Percentiles rank a stretch among this genome's conserved stretches.
These are phyloP conservation scores for Monomorium pharaonis DNA, from an alignment of 1,140 invertebrate genomes.

Conservation along the genomic window DNA sequence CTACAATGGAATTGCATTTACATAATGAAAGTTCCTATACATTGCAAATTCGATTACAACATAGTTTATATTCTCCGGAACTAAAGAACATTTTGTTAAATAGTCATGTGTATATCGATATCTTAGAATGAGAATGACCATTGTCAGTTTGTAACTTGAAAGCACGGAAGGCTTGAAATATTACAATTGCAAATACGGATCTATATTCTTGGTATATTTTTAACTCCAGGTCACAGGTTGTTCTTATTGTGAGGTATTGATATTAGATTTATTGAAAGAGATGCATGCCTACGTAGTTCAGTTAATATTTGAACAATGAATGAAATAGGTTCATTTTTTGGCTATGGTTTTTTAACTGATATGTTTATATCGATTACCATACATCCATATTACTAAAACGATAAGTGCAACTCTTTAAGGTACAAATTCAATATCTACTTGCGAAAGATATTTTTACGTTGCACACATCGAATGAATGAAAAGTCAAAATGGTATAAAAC, in stretches of 20 bases:
- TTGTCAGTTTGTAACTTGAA: background rate
- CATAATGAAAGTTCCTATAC: slow-evolving; percentile 71
- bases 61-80: slow-evolving; percentile 34
- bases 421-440: slow-evolving; percentile 5
- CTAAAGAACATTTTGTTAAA: slow-evolving; percentile 59
- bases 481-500: slow-evolving; percentile 20
- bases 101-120: slow-evolving; percentile 24
- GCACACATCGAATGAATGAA: background rate
- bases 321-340: background rate
- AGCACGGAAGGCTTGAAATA: background rate
- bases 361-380: background rate
- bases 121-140: slow-evolving; percentile 20
- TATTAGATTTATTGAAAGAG: background rate
- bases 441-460: background rate
- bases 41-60: slow-evolving; percentile 59
- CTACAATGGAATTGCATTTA: slow-evolving; percentile 71
- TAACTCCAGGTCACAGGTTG: slow-evolving; percentile 6
- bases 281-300: slow-evolving; percentile 5
- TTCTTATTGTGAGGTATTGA: slow-evolving; percentile 34
- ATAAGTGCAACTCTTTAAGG: slow-evolving; percentile 7
- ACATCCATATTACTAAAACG: background rate
- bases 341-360: background rate
- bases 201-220: background rate
- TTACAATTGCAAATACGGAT: background rate
- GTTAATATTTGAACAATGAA: background rate